A percentile compares a stretch with the other conserved stretches of the same genome.
phyloP scores from a whole-genome alignment of 2,113 vertebrate genomes.

The Lampris incognitus region DNA sequence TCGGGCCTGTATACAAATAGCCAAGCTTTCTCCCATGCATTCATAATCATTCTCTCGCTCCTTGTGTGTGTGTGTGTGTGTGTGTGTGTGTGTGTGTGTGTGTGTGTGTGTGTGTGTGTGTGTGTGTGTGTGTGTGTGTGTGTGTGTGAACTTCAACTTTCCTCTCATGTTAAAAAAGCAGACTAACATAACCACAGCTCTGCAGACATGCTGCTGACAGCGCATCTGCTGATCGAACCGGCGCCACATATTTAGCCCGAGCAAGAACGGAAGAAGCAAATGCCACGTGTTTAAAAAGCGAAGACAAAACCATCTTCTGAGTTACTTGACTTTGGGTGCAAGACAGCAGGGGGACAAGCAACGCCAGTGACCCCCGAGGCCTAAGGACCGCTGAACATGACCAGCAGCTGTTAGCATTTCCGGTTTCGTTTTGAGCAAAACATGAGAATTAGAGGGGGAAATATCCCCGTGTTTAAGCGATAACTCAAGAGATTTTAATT shows the following conservation, averaged over 20 bases:
- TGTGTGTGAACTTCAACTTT: neutral
- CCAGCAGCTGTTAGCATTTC: no score
- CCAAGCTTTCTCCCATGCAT: conserved; percentile 47
- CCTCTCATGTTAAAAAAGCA: conserved; percentile 35
- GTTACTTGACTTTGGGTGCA: no score
- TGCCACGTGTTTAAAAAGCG: neutral
- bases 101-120: conserved; percentile 13
- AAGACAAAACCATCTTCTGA: neutral
- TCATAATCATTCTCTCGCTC: conserved; percentile 9
- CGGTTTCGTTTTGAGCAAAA: no score
- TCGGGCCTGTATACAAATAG: conserved; percentile 59
- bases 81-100: conserved; percentile 2
- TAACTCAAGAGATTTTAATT: no score
- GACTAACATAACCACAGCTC: conserved; percentile 8
- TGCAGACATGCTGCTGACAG: conserved; percentile 15
- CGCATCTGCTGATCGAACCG: neutral
- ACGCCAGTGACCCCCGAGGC: no score
- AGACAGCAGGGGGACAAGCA: no score
- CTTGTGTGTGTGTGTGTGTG: conserved; percentile 9
- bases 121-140: conserved; percentile 26
- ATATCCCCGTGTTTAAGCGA: no score
- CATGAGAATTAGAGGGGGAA: no score
- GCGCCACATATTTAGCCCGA: conserved; percentile 9
- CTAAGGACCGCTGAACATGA: no score
- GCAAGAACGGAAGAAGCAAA: neutral